phyloP scores from a whole-genome alignment of 2,888 invertebrate genomes.

The Selenia dentaria region DNA sequence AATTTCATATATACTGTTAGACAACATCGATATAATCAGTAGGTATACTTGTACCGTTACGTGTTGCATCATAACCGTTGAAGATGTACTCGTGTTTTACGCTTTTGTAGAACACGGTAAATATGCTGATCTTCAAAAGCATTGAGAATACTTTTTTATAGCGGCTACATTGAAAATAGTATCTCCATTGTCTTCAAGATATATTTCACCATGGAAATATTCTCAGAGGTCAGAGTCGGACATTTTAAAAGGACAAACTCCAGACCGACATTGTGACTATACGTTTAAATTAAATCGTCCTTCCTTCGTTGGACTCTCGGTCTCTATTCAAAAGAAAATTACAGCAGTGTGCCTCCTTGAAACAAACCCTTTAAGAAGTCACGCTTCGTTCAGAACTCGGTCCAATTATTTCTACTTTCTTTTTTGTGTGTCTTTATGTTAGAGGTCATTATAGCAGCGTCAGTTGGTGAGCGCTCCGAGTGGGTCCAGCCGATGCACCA shows the following conservation, averaged over 20 bases:
- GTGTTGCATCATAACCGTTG: constrained; percentile 31
- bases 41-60: constrained; percentile 47
- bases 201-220: constrained; percentile 25
- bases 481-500: constrained; percentile 58
- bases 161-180: constrained; percentile 7
- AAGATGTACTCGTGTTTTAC: constrained; percentile 14
- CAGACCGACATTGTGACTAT: constrained; percentile 67
- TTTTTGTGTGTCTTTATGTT: constrained; percentile 69
- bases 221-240: constrained; percentile 44
- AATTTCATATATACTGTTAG: constrained; percentile 72
- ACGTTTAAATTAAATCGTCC: constrained; percentile 78
- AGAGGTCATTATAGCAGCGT: constrained; percentile 73
- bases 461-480: constrained; percentile 72
- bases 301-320: constrained; percentile 67
- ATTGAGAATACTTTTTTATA: constrained; percentile 5
- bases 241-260: constrained; percentile 59
- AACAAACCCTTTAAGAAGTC: constrained; percentile 78
- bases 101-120: constrained; percentile 6
- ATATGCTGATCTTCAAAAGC: neutral
- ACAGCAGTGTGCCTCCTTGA: constrained; percentile 71
- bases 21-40: constrained; percentile 50
- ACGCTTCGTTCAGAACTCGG: constrained; percentile 74
- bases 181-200: constrained; percentile 11
- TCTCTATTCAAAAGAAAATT: constrained; percentile 78
- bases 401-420: constrained; percentile 73